Percentiles rank a stretch among this genome's conserved stretches.
Conservation (phyloP, 2,888 invertebrate genomes). For the Ditylenchus weischeri region DNA sequence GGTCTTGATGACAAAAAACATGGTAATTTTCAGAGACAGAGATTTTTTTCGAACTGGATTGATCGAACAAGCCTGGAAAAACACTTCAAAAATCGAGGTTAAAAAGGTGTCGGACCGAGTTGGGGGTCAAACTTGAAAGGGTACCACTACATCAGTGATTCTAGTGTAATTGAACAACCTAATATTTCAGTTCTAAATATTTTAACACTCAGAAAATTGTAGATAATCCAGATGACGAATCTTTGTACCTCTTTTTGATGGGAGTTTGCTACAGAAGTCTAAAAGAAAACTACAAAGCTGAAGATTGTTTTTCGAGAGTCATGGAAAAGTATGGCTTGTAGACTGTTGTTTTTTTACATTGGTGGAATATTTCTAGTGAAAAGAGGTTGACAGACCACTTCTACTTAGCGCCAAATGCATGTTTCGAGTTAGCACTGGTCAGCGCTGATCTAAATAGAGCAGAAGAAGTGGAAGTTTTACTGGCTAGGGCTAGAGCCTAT, state of each 20-base stretch:
- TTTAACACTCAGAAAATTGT: constrained; percentile 18
- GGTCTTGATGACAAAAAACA: no score
- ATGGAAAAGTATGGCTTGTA: constrained; percentile 63
- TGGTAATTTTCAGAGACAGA: no score
- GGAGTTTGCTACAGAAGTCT: constrained; percentile 79
- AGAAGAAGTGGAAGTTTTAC: constrained; percentile 69
- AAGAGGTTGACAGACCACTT: constrained; percentile 74
- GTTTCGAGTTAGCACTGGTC: constrained; percentile 79
- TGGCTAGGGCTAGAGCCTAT: constrained; percentile 72
- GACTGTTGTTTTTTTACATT: not conserved
- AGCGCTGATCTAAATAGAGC: constrained; percentile 71
- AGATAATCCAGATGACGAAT: constrained; percentile 44
- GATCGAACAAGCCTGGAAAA: no score
- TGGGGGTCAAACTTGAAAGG: no score
- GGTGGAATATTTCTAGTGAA: constrained; percentile 55
- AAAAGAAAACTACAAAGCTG: constrained; percentile 74
- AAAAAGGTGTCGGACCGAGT: no score
- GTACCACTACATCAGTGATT: no score
- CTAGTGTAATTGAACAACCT: no score
- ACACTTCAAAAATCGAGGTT: no score
- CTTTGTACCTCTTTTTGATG: constrained; percentile 73
- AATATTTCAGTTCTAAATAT: no score
- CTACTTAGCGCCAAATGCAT: constrained; percentile 79
- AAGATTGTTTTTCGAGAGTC: constrained; percentile 71
- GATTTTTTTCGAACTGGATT: no score